Evolutionary conservation across 2,888 invertebrate species (phyloP), one percentile per base, ranked within the genome.

Genomic region (Drosophila limbata): DNA sequence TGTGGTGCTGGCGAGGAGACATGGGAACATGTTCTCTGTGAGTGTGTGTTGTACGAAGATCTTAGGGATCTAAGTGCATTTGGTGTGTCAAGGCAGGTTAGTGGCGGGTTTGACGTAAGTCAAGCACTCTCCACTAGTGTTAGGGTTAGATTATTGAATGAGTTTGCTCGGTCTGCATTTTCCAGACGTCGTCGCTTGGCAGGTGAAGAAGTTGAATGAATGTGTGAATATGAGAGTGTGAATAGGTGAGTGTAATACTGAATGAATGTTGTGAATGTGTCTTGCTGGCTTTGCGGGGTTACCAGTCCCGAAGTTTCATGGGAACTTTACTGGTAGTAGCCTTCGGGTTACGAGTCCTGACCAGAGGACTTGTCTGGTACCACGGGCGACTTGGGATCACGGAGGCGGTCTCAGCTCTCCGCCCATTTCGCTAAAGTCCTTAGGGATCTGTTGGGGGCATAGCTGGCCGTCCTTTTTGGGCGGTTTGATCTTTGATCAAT

Each of bases 101-200:
- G n/a, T n/a, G n/a, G n/a, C n/a, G n/a, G n/a, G n/a, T n/a, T n/a
- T n/a, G n/a, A n/a, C n/a, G n/a, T n/a, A n/a, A n/a, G n/a, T n/a
- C n/a, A n/a, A n/a, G n/a, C n/a, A n/a, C n/a, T n/a, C n/a, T n/a
- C n/a, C n/a, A n/a, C n/a, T n/a, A n/a, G n/a, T n/a, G n/a, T n/a
- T n/a, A n/a, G 44, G 37, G 42, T 52, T 2, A 11, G 11, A 1
- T 25, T 31, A 3, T 33, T 61, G 35, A 61, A 51, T 44, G 60
- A 33, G 28, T 61, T 35, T 25, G 60, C 44, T 1, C 11, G 35
- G 3, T 10, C 13, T 35, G 52, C 19, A 3, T 62, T 62, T 53
- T 28, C 37, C 3, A 53, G 39, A 19, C 37, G 62, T 1, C 62
- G 47, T n/a, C 3, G 39, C 1, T 13, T 21, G 8, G 28, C 28